Evolutionary conservation across 2,888 invertebrate genomes (phyloP), one percentile per base, ranked within the genome.

Genomic region (Augochlorella aurata): DNA sequence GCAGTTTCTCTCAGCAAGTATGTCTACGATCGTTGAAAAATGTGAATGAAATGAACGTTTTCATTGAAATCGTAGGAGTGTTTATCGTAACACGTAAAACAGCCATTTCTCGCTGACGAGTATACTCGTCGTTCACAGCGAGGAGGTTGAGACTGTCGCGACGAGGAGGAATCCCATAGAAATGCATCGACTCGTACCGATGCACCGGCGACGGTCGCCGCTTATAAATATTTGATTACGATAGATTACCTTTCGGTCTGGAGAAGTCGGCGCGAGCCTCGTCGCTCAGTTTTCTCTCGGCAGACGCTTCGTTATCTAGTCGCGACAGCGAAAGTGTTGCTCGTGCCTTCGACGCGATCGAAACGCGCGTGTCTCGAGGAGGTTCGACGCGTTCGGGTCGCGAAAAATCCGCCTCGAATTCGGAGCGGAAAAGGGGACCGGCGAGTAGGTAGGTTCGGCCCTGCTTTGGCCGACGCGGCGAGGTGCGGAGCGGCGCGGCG

Each of bases 401-500:
- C 18, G 49, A 54, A 54, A 38, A 54, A 54, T n/a, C 18, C 52
- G n/a, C 24, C 65, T 52, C 61, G 61, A 29, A 52, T 38, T 38
- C 18, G 16, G 12, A 70, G 5, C n/a, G 50, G 16, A 29, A 21
- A 0, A 9, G 68, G 79, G 77, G 50, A 18, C 29, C 61, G 4
- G 58, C 24, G n/a, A 45, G 29, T 45, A 1, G 61, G 12, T 84
- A 24, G 75, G 24, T 75, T 24, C 89, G 89, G 74, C 83, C 84
- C 87, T 89, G 89, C 29, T 65, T 63, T 29, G 61, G 58, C 74
- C 72, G 81, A 72, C 74, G 81, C 61, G 58, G 58, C 12, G 38
- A 38, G 38, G 38, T 38, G 58, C 24, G 58, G 58, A 14, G 58
- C 24, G 21, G 54, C 10, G 54, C 54, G 21, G 54, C 21, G 61